A percentile compares a stretch with the other conserved stretches of the same genome.
Conservation (phyloP, 2,113 vertebrate genomes). For the Tetraodon nigroviridis region DNA sequence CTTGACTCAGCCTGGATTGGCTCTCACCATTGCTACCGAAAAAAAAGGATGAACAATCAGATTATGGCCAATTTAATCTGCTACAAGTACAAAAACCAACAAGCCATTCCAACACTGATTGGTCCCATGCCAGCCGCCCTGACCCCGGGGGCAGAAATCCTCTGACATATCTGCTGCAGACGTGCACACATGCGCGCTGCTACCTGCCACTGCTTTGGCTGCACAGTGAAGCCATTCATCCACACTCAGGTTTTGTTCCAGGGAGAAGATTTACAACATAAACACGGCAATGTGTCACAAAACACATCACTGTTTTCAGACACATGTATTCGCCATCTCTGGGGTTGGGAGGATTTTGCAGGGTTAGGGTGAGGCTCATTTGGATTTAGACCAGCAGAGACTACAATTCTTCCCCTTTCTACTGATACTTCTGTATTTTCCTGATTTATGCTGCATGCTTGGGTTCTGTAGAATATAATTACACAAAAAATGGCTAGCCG, state of each 20-base stretch:
- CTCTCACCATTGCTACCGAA: constrained; percentile 9
- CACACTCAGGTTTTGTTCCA: constrained; percentile 45
- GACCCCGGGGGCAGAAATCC: constrained; percentile 46
- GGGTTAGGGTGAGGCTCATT: background rate
- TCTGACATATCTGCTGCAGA: constrained; percentile 42
- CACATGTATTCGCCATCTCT: constrained; percentile 10
- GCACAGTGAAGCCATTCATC: constrained; percentile 67
- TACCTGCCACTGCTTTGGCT: constrained; percentile 45
- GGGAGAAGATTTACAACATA: constrained; percentile 50
- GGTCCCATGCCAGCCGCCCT: constrained; percentile 8
- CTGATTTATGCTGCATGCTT: background rate
- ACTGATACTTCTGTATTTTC: background rate
- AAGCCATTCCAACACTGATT: constrained; percentile 16
- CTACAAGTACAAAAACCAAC: constrained; percentile 8
- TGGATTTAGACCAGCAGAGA: background rate
- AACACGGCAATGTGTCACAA: constrained; percentile 60
- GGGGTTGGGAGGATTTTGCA: background rate
- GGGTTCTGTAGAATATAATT: too few species aligned
- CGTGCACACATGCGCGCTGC: constrained; percentile 39
- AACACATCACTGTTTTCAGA: constrained; percentile 57
- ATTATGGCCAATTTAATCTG: constrained; percentile 23
- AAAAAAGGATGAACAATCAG: constrained; percentile 20
- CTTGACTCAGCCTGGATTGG: constrained; percentile 2
- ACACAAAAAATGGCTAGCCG: too few species aligned
- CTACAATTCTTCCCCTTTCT: background rate